These are phyloP conservation scores for Cephus runcator DNA, from an alignment of 2,888 invertebrate species.

Conservation along the genomic window DNA sequence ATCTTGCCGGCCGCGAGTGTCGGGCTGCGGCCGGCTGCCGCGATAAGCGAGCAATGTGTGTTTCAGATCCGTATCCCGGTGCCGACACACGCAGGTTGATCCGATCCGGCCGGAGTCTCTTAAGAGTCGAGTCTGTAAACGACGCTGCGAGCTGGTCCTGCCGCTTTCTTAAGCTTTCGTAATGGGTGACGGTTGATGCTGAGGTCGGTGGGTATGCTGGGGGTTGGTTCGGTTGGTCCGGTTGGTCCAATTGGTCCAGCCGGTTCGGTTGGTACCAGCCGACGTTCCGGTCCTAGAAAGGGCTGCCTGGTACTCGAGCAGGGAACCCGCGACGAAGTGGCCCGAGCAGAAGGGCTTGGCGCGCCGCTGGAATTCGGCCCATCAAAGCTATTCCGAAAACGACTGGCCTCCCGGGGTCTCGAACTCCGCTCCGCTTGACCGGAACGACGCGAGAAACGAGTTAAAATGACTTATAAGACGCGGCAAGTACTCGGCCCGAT, in stretches of 20 bases:
- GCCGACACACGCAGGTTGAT: constrained; percentile 42
- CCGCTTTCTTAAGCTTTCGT: too few species aligned
- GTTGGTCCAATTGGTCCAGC: too few species aligned
- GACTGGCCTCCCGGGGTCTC: constrained; percentile 3
- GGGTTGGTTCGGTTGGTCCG: too few species aligned
- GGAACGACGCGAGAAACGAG: constrained; percentile 10
- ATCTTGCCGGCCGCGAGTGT: constrained; percentile 16
- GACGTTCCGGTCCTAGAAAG: too few species aligned
- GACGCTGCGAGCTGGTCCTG: background rate
- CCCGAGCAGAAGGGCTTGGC: background rate
- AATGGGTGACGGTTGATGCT: too few species aligned
- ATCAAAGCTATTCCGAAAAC: background rate
- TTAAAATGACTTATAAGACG: constrained; percentile 32
- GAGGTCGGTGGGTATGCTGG: too few species aligned
- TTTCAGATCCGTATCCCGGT: constrained; percentile 36
- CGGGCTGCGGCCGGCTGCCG: constrained; percentile 19
- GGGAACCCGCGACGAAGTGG: background rate
- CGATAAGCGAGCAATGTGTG: constrained; percentile 45
- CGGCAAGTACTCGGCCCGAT: background rate
- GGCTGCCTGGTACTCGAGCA: too few species aligned
- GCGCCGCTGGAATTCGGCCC: background rate
- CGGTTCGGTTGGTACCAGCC: too few species aligned
- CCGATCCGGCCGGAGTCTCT: constrained; percentile 12
- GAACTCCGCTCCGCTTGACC: too few species aligned
- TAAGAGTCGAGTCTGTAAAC: background rate